Evolutionary conservation across 2,888 invertebrate genomes (phyloP).

Genomic region (Pollenia griseotomentosa): DNA sequence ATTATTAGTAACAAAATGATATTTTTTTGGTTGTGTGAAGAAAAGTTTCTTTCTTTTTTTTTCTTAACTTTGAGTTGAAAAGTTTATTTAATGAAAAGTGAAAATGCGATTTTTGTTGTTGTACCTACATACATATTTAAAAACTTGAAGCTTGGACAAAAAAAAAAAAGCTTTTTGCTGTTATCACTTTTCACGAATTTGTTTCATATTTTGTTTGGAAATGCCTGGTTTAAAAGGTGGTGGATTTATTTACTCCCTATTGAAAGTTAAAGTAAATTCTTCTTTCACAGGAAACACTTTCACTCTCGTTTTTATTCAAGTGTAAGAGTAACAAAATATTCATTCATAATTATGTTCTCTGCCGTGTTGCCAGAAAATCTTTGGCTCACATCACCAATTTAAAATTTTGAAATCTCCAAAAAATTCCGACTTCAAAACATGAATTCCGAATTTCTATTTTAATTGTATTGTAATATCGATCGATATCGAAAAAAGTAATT

Average conservation of each 20-base stretch:
- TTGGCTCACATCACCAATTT: too few relatives aligned
- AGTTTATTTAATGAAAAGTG: constrained; percentile 54
- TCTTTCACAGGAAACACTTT: constrained; percentile 20
- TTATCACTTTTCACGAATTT: constrained; percentile 10
- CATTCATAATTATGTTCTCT: constrained; percentile 44
- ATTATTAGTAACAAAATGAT: constrained; percentile 60
- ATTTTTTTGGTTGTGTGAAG: constrained; percentile 12
- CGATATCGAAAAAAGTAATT: too few relatives aligned
- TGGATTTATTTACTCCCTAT: constrained; percentile 18
- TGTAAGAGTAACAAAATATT: constrained; percentile 11
- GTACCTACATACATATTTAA: background rate
- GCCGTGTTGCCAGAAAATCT: too few relatives aligned
- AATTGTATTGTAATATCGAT: too few relatives aligned
- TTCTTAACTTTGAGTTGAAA: constrained; percentile 41
- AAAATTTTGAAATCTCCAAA: too few relatives aligned
- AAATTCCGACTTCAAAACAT: too few relatives aligned
- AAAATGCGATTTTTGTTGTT: constrained; percentile 36
- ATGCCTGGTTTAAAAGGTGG: background rate
- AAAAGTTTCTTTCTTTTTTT: constrained; percentile 35
- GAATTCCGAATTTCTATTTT: too few relatives aligned
- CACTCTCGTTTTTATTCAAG: constrained; percentile 36
- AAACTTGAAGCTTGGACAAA: constrained; percentile 43
- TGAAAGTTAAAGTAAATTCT: constrained; percentile 43
- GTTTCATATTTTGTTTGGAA: background rate
- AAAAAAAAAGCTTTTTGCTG: constrained; percentile 47